Conservation (phyloP, 2,888 invertebrate species). For the Platycheirus rosarum region DNA sequence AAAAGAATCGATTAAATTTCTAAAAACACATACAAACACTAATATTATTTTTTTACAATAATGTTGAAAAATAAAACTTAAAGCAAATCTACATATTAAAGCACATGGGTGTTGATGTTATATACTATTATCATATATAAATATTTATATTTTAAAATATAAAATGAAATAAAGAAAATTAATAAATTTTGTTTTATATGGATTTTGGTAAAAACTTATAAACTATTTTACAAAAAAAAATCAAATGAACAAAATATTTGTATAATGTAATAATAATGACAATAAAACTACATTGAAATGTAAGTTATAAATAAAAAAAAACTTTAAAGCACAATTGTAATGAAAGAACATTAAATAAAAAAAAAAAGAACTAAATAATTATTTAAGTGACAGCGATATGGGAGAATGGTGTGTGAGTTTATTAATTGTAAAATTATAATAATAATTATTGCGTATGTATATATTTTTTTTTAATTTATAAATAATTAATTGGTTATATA, state of each 20-base stretch:
- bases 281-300: conserved; percentile 25
- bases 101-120: conserved; percentile 53
- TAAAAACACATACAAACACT: conserved; percentile 48
- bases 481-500: conserved; percentile 54
- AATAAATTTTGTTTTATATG: conserved; percentile 33
- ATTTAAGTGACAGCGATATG: conserved; percentile 61
- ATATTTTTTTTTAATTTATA: conserved; percentile 46
- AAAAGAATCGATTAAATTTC: conserved; percentile 7
- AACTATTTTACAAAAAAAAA: conserved; percentile 67
- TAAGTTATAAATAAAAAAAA: conserved; percentile 9
- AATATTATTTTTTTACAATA: conserved; percentile 72
- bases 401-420: conserved; percentile 35
- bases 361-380: conserved; percentile 74
- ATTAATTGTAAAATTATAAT: conserved; percentile 38
- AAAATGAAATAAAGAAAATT: conserved; percentile 62
- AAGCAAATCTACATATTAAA: conserved; percentile 58
- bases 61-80: conserved; percentile 26
- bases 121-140: conserved; percentile 11
- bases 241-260: background rate
- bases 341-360: conserved; percentile 43
- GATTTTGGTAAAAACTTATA: conserved; percentile 56
- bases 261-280: conserved; percentile 49
- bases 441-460: conserved; percentile 11
- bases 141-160: conserved; percentile 23
- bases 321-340: conserved; percentile 76